Base-by-base conservation (phyloP, 2,888 invertebrate genomes). In the Rugalucina vietnamica region DNA sequence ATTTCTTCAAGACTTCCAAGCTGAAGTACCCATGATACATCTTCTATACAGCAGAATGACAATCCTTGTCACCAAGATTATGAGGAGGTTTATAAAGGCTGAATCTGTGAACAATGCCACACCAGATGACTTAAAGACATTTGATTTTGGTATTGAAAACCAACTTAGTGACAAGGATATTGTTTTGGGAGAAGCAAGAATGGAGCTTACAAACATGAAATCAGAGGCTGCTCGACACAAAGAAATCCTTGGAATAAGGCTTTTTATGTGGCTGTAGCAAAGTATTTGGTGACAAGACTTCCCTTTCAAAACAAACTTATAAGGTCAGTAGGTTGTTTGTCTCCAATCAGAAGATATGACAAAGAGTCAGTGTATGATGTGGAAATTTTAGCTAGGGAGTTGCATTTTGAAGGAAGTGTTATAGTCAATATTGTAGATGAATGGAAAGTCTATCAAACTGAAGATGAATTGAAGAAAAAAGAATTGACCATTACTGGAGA, bases 151-250 rank as follows among this genome's bases (percentile, higher is more conserved):
- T 43, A 54, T 32, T n/a, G 24, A 21, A 27, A 78, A 74, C 65
- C 78, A 82, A 36, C 36, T 72, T 32, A 32, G 78, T 27, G 82
- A 78, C 65, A 73, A 78, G n/a, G 78, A 78, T n/a, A 70, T 78
- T 43, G 74, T 70, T 24, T 65, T 78, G n/a, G 82, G 73, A 69
- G 78, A 73, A 54, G 82, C 69, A 43, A 78, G 43, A 54, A 39
- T n/a, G 12, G 74, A 79, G 60, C 76, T 79, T 0, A 50, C 79
- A 39, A 78, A 74, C 39, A 43, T 78, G 73, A 43, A 37, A 73
- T 0, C 49, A 71, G 71, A 71, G 71, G n/a, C 21, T 1, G n/a
- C 21, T 1, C 71, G 34, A 1, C 34, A 36, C 24, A 71, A 32
- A 37, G 32, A 34, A 34, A 34, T 71, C 32, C 34, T 71, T 10